Percentiles rank a stretch among this genome's conserved stretches.
Conservation (phyloP, 2,888 invertebrate species). For the Limnephilus auricula region DNA sequence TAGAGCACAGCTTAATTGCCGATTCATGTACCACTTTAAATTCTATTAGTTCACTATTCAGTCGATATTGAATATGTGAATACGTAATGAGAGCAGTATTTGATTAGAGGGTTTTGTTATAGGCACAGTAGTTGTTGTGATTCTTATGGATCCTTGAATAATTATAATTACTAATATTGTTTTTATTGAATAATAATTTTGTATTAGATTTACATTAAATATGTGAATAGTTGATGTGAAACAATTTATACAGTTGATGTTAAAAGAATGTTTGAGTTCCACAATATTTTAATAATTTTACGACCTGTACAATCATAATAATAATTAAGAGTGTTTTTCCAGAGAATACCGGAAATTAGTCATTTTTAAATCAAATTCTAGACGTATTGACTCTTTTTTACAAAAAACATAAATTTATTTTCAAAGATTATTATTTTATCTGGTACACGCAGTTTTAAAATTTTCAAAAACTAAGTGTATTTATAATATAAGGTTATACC, state of each 20-base stretch:
- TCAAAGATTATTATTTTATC: no score
- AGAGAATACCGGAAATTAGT: no score
- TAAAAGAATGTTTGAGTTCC: not conserved
- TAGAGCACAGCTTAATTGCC: not conserved
- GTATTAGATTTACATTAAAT: not conserved
- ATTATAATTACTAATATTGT: not conserved
- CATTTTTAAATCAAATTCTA: no score
- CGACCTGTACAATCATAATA: no score
- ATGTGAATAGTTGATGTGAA: not conserved
- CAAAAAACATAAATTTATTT: no score
- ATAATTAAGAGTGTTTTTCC: no score
- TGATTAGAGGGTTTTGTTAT: not conserved
- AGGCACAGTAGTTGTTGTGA: not conserved
- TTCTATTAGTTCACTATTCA: not conserved
- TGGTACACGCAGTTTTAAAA: no score
- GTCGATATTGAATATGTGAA: not conserved
- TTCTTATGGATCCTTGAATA: not conserved
- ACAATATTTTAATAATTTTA: no score
- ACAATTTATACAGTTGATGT: not conserved
- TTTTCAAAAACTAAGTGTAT: no score
- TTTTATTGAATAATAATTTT: not conserved
- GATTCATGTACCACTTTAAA: conserved; percentile 2
- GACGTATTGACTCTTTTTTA: no score
- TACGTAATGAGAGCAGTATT: not conserved
- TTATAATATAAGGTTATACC: no score